A percentile compares a stretch with the other conserved stretches of the same genome.
Conservation (phyloP, 2,888 invertebrate species). For the Phlogophora meticulosa region DNA sequence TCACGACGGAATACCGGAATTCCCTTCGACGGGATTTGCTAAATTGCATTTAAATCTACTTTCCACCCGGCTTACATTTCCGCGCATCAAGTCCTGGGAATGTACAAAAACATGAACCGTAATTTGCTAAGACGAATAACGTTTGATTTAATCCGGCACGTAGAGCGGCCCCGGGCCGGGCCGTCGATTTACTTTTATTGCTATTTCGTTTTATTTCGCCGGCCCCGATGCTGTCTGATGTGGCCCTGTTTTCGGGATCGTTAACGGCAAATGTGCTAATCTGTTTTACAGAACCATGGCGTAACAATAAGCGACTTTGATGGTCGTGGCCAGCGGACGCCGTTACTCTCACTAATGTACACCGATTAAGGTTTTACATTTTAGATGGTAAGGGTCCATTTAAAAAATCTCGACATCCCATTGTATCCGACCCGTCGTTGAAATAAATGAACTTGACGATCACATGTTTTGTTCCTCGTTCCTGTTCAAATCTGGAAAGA, state of each 20-base stretch:
- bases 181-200: conserved; percentile 90
- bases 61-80: conserved; percentile 80
- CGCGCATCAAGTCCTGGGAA: conserved; percentile 80
- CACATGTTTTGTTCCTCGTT: conserved; percentile 47
- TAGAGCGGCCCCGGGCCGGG: conserved; percentile 79
- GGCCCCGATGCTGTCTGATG: conserved; percentile 82
- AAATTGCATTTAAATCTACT: conserved; percentile 81
- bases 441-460: conserved; percentile 63
- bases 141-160: conserved; percentile 90
- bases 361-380: conserved; percentile 82
- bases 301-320: conserved; percentile 83
- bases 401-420: conserved; percentile 66
- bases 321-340: conserved; percentile 76
- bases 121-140: conserved; percentile 90
- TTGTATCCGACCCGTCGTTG: conserved; percentile 63
- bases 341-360: conserved; percentile 81
- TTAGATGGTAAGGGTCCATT: conserved; percentile 72
- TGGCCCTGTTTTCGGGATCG: conserved; percentile 88
- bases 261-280: conserved; percentile 90
- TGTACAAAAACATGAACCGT: conserved; percentile 87
- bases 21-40: conserved; percentile 71
- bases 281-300: conserved; percentile 85
- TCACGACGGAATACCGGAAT: conserved; percentile 63
- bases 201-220: conserved; percentile 88
- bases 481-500: conserved; percentile 48